A percentile compares a stretch with the other conserved stretches of the same genome.
These are phyloP conservation scores for Sciurus vulgaris DNA, from an alignment of 2,797 vertebrate species.

Conservation along the genomic window DNA sequence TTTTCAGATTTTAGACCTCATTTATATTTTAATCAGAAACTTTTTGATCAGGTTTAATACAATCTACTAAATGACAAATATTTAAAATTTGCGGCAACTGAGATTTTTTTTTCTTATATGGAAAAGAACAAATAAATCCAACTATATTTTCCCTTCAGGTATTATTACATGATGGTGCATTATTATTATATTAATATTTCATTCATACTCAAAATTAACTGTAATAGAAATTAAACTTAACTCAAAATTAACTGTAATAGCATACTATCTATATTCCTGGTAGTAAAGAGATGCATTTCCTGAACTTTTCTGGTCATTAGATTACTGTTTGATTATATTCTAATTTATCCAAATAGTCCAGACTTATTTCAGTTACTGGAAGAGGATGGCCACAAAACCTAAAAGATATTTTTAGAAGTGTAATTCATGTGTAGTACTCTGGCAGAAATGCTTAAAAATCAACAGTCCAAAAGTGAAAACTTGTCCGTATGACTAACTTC, in stretches of 20 bases:
- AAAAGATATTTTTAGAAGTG: constrained; percentile 57
- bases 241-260: constrained; percentile 64
- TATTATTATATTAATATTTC: constrained; percentile 70
- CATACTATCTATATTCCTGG: constrained; percentile 69
- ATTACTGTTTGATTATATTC: constrained; percentile 66
- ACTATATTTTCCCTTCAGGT: constrained; percentile 6
- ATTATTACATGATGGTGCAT: constrained; percentile 61
- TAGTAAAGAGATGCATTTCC: constrained; percentile 65
- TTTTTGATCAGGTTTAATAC: constrained; percentile 78
- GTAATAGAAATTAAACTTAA: constrained; percentile 54
- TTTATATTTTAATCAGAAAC: constrained; percentile 78
- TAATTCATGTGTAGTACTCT: constrained; percentile 49
- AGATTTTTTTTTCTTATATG: not conserved
- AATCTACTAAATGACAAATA: constrained; percentile 73
- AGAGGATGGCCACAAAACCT: constrained; percentile 65
- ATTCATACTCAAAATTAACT: constrained; percentile 61
- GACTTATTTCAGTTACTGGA: constrained; percentile 67
- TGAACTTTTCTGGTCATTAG: constrained; percentile 65
- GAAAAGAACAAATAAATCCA: not conserved
- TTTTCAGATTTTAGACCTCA: constrained; percentile 62
- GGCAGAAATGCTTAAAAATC: constrained; percentile 57
- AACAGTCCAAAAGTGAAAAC: constrained; percentile 20
- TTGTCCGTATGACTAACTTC: constrained; percentile 1
- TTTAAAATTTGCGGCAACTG: constrained; percentile 67
- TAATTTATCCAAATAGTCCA: constrained; percentile 61